Conservation (phyloP, 2,888 invertebrate species). For the Coelopa pilipes region DNA sequence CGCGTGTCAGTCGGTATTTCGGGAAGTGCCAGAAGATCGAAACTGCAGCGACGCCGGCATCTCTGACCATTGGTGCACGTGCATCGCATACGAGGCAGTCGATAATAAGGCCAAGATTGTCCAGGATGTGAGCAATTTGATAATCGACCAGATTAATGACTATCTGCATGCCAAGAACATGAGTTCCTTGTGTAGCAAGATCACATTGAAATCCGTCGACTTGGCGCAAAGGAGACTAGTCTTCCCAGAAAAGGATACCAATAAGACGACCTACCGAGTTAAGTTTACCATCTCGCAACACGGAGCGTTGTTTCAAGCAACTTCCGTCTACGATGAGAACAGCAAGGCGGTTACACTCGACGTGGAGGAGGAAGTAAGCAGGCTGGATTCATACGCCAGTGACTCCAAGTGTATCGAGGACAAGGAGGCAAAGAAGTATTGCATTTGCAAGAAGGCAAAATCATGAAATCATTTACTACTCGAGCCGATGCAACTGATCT, state of each 20-base stretch:
- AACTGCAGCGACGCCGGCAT: constrained; percentile 77
- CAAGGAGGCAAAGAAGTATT: constrained; percentile 56
- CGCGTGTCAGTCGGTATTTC: constrained; percentile 74
- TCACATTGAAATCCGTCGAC: constrained; percentile 44
- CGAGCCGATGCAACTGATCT: too few species aligned
- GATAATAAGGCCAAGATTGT: constrained; percentile 25
- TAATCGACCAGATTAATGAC: constrained; percentile 51
- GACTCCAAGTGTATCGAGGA: constrained; percentile 49
- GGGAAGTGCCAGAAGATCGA: constrained; percentile 71
- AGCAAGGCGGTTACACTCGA: constrained; percentile 42
- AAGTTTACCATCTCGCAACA: constrained; percentile 33
- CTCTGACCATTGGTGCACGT: constrained; percentile 80
- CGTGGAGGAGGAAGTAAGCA: constrained; percentile 50
- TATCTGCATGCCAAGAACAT: constrained; percentile 48
- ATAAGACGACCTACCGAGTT: constrained; percentile 39
- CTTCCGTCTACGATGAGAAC: constrained; percentile 44
- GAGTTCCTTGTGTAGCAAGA: constrained; percentile 45
- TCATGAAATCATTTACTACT: too few species aligned
- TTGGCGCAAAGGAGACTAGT: constrained; percentile 27
- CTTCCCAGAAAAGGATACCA: constrained; percentile 14
- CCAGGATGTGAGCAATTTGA: constrained; percentile 35
- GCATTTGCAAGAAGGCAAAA: constrained; percentile 47
- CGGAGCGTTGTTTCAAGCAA: constrained; percentile 47
- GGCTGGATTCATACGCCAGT: constrained; percentile 49
- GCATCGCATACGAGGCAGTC: constrained; percentile 69